Conservation (phyloP, 2,797 vertebrate genomes). For the Neosalanx taihuensis region DNA sequence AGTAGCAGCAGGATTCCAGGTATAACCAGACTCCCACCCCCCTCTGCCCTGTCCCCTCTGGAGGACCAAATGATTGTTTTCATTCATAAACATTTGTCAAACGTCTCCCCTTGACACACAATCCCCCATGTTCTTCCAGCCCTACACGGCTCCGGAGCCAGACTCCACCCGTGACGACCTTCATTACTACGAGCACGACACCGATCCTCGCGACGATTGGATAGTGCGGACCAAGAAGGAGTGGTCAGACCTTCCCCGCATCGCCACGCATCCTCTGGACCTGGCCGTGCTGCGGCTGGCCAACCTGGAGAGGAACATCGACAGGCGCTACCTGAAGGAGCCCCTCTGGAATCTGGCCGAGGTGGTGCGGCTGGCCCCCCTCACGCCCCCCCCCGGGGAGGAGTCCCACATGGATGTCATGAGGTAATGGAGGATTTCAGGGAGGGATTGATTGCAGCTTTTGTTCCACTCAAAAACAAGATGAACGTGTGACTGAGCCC, state of each 20-base stretch:
- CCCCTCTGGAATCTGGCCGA: conserved; percentile 89
- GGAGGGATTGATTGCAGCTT: background rate
- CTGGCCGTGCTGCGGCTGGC: conserved; percentile 85
- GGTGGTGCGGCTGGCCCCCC: conserved; percentile 81
- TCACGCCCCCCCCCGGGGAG: conserved; percentile 71
- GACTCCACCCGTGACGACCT: conserved; percentile 88
- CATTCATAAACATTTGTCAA: too few species aligned
- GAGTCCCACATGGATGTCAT: conserved; percentile 72
- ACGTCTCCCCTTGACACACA: background rate
- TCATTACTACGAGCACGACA: conserved; percentile 86
- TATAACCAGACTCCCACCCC: conserved; percentile 30
- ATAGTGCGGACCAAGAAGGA: conserved; percentile 84
- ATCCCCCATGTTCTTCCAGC: conserved; percentile 59
- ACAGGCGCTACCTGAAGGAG: conserved; percentile 91
- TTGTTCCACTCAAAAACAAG: too few species aligned
- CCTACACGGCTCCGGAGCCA: conserved; percentile 83
- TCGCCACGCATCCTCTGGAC: conserved; percentile 85
- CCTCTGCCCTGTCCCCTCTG: background rate
- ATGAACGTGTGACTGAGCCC: background rate
- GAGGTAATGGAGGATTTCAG: conserved; percentile 52
- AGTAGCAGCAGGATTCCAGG: conserved; percentile 70
- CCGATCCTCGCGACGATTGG: conserved; percentile 85
- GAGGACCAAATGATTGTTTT: background rate
- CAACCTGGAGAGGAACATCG: conserved; percentile 88
- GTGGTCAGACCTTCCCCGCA: conserved; percentile 77